These are phyloP conservation scores for Apodemia zela DNA, from an alignment of 2,888 invertebrate species.

Conservation along the genomic window DNA sequence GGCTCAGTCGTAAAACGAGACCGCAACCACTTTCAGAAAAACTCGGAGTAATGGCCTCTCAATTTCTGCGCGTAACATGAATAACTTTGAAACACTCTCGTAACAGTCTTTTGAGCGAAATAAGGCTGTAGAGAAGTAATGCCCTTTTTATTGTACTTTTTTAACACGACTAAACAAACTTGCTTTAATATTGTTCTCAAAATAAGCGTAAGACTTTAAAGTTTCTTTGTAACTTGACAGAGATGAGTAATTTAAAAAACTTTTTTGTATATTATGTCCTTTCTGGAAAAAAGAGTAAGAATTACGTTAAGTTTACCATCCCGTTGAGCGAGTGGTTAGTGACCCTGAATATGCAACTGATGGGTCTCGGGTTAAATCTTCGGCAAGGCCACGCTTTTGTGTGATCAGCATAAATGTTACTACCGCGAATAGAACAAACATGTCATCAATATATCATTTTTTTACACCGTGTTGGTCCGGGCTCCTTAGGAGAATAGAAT, in stretches of 20 bases:
- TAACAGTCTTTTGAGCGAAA: constrained; percentile 12
- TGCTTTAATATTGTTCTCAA: not conserved
- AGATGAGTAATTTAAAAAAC: not conserved
- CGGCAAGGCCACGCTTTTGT: too few relatives aligned
- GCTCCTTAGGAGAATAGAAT: too few relatives aligned
- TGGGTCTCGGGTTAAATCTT: too few relatives aligned
- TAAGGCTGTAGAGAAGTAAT: constrained; percentile 2
- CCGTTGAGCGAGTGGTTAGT: too few relatives aligned
- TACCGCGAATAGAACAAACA: too few relatives aligned
- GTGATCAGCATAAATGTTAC: too few relatives aligned
- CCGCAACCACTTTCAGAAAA: constrained; percentile 46
- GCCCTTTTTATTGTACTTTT: constrained; percentile 1
- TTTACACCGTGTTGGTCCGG: too few relatives aligned
- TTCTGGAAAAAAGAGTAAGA: too few relatives aligned
- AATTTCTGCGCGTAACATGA: constrained; percentile 10
- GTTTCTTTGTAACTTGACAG: not conserved
- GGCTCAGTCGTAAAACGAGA: constrained; percentile 46
- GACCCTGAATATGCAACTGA: too few relatives aligned
- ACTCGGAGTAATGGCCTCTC: constrained; percentile 32
- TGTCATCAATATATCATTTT: too few relatives aligned
- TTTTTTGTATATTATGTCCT: too few relatives aligned
- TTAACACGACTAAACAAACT: not conserved
- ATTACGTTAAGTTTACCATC: too few relatives aligned
- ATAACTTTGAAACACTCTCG: constrained; percentile 14
- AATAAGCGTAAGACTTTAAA: not conserved